These are phyloP conservation scores for Silvanus unidentatus DNA, from an alignment of 2,888 invertebrate species.

Conservation along the genomic window DNA sequence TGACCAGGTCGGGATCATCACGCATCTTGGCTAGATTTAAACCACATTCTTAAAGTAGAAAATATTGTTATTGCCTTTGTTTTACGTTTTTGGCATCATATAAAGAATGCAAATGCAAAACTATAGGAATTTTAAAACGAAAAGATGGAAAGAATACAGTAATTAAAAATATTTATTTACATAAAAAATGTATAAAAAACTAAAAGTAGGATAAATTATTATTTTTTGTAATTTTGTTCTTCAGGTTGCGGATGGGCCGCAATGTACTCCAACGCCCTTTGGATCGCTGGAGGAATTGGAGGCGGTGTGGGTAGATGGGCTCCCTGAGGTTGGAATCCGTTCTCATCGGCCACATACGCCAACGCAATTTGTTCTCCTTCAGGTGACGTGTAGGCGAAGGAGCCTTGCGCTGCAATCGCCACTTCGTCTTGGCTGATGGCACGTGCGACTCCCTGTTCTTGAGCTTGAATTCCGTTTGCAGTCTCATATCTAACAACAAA, in stretches of 20 bases:
- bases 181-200: too few species aligned
- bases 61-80: too few species aligned
- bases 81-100: too few species aligned
- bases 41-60: too few species aligned
- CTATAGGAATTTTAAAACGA: too few species aligned
- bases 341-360: slow-evolving; percentile 30
- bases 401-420: slow-evolving; percentile 23
- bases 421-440: slow-evolving; percentile 43
- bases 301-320: slow-evolving; percentile 40
- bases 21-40: too few species aligned
- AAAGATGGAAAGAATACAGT: too few species aligned
- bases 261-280: slow-evolving; percentile 27
- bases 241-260: slow-evolving; percentile 47
- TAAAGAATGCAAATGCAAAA: too few species aligned
- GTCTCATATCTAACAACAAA: slow-evolving; percentile 20
- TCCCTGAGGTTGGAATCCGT: slow-evolving; percentile 31
- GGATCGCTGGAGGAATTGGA: slow-evolving; percentile 37
- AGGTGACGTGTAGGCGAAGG: slow-evolving; percentile 25
- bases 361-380: slow-evolving; percentile 44
- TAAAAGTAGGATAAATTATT: too few species aligned
- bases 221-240: not conserved
- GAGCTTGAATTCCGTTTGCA: slow-evolving; percentile 21
- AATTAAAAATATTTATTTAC: too few species aligned
- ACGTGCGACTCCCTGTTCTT: slow-evolving; percentile 20
- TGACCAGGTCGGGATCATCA: too few species aligned